A percentile compares a stretch with the other conserved stretches of the same genome.
Conservation (phyloP, 2,888 invertebrate species). For the Axea sp. region DNA sequence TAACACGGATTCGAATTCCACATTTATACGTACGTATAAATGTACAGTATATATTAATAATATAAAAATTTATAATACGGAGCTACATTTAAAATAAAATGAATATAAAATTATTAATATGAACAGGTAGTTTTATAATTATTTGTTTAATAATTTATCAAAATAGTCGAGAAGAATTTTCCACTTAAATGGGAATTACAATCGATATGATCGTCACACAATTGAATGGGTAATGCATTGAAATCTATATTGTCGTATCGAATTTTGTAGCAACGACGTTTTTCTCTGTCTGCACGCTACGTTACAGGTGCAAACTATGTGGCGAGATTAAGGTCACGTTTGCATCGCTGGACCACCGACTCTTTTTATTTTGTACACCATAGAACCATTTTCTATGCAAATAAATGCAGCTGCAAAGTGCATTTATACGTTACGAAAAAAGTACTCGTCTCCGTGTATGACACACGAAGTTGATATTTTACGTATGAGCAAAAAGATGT, state of each 20-base stretch:
- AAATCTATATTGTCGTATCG: conserved; percentile 31
- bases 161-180: too few species aligned
- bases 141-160: too few species aligned
- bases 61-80: too few species aligned
- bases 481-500: too few species aligned
- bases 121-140: too few species aligned
- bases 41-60: too few species aligned
- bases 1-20: too few species aligned
- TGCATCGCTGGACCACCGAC: conserved; percentile 39
- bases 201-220: background rate
- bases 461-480: conserved; percentile 41
- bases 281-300: too few species aligned
- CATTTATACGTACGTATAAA: too few species aligned
- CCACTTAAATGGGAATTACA: background rate
- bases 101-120: too few species aligned
- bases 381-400: conserved; percentile 53
- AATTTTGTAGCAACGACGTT: conserved; percentile 20
- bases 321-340: conserved; percentile 57
- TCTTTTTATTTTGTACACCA: conserved; percentile 34
- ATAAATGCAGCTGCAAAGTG: conserved; percentile 44
- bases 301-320: conserved; percentile 62
- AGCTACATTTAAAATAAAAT: too few species aligned
- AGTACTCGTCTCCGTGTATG: conserved; percentile 11
- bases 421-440: conserved; percentile 31
- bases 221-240: conserved; percentile 1